Conservation (phyloP, 1,140 invertebrate genomes). For the Zaprionus tsacasi region DNA sequence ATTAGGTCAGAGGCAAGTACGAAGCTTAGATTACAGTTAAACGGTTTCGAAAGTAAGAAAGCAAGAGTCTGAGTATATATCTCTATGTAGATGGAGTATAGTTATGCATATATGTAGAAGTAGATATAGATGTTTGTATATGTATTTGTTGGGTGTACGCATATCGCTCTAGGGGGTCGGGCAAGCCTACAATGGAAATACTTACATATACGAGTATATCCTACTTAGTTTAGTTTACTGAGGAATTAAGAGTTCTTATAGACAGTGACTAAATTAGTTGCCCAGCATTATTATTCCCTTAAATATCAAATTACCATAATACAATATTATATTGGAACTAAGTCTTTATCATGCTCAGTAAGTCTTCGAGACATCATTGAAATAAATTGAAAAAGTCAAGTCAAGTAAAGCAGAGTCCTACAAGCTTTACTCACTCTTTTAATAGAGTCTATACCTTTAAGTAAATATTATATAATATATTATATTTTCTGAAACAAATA, state of each 20-base stretch:
- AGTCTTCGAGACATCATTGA: background rate
- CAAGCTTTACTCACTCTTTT: background rate
- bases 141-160: background rate
- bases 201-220: slow-evolving; percentile 6
- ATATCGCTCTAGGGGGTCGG: background rate
- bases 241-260: background rate
- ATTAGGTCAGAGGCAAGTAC: slow-evolving; percentile 56
- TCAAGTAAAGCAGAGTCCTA: background rate
- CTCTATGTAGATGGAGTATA: slow-evolving; percentile 18
- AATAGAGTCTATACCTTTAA: background rate
- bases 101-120: slow-evolving; percentile 12
- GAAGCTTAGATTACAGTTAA: slow-evolving; percentile 59
- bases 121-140: background rate
- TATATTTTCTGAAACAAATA: background rate
- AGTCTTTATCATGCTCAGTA: background rate
- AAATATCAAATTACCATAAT: background rate
- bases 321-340: background rate
- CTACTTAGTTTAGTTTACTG: background rate
- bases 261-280: background rate
- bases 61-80: slow-evolving; percentile 43
- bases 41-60: slow-evolving; percentile 58
- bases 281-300: background rate
- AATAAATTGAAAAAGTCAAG: background rate
- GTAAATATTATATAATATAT: background rate
- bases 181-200: background rate